phyloP scores from a whole-genome alignment of 2,113 vertebrate species.

The Lepus europaeus region DNA sequence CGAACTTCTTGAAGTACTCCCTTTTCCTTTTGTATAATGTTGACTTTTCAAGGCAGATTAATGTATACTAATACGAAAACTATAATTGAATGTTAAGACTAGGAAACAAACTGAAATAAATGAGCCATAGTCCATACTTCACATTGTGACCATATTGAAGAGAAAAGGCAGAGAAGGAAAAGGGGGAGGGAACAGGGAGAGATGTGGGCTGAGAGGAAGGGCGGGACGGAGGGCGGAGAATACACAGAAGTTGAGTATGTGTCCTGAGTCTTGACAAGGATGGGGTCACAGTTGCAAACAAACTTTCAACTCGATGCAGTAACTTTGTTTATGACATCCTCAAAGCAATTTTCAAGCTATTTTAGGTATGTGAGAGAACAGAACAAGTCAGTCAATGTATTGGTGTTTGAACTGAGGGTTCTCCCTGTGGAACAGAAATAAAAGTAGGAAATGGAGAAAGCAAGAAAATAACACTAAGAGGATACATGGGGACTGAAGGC shows the following conservation, averaged over 20 bases:
- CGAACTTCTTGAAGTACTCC: no score
- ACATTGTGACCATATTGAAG: background rate
- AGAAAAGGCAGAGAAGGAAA: background rate
- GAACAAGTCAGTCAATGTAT: background rate
- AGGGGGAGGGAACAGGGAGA: background rate
- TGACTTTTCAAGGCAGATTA: constrained; percentile 15
- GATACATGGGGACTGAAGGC: background rate
- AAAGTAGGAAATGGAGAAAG: background rate
- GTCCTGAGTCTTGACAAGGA: background rate
- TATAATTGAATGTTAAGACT: background rate
- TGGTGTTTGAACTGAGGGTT: background rate
- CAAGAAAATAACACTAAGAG: background rate
- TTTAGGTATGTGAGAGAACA: background rate
- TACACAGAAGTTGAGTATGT: background rate
- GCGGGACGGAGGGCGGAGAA: background rate
- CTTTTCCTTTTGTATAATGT: background rate
- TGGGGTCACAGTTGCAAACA: background rate
- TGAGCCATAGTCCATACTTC: background rate
- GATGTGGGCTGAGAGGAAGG: no score
- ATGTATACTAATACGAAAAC: background rate
- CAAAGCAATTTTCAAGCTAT: background rate
- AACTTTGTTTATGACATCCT: background rate
- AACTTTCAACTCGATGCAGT: background rate
- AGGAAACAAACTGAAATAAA: background rate
- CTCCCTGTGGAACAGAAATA: background rate